phyloP scores from a whole-genome alignment of 2,797 vertebrate species.

The Lithobates pipiens region DNA sequence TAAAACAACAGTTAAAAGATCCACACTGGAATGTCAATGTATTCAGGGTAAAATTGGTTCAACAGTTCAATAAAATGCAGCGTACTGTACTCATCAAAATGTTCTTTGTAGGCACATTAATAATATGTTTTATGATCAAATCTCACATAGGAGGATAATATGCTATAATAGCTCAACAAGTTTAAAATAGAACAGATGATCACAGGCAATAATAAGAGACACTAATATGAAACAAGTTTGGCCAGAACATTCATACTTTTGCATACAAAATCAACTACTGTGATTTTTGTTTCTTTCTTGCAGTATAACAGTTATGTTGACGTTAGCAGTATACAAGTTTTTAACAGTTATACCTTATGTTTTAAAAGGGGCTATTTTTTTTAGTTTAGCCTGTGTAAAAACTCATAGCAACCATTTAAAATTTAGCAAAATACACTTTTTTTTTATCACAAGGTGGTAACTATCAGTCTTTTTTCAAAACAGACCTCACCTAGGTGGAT shows the following conservation, averaged over 20 bases:
- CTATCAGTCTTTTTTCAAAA: too few relatives aligned
- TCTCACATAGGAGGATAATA: not conserved
- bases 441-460: too few relatives aligned
- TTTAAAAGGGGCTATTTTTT: not conserved
- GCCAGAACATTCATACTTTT: not conserved
- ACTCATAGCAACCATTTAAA: too few relatives aligned
- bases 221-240: not conserved
- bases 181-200: not conserved
- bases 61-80: constrained; percentile 48
- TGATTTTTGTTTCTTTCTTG: too few relatives aligned
- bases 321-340: not conserved
- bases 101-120: constrained; percentile 14
- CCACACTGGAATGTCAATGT: constrained; percentile 52
- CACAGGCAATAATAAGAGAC: not conserved
- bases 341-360: not conserved
- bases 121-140: constrained; percentile 4
- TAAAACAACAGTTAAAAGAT: constrained; percentile 56
- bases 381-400: too few relatives aligned
- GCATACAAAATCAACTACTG: too few relatives aligned
- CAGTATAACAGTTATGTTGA: not conserved
- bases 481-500: too few relatives aligned
- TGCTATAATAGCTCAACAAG: not conserved
- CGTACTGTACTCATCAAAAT: constrained; percentile 19
- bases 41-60: constrained; percentile 52
- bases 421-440: too few relatives aligned